These are phyloP conservation scores for Scelioninae gen. 1 DNA, from an alignment of 2,888 invertebrate species.

Conservation along the genomic window DNA sequence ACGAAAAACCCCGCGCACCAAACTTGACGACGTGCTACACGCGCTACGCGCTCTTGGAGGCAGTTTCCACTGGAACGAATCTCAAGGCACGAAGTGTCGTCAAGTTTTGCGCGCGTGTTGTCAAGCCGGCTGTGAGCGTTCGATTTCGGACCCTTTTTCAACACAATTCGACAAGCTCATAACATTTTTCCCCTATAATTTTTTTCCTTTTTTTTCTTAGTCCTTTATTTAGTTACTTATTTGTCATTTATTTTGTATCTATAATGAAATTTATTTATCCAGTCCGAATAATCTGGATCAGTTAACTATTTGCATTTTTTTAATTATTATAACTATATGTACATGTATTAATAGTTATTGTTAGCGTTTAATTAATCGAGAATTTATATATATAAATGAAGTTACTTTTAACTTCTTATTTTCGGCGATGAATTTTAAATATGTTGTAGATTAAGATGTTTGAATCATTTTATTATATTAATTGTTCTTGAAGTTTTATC, in stretches of 20 bases:
- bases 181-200: too few species aligned
- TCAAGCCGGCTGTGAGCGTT: slow-evolving; percentile 62
- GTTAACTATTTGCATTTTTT: slow-evolving; percentile 63
- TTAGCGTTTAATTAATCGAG: slow-evolving; percentile 50
- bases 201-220: slow-evolving; percentile 1
- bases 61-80: too few species aligned
- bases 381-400: slow-evolving; percentile 46
- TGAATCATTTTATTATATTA: slow-evolving; percentile 54
- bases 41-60: too few species aligned
- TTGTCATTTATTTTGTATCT: slow-evolving; percentile 59
- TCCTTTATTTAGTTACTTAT: slow-evolving; percentile 14
- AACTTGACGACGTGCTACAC: not conserved
- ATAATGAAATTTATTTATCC: slow-evolving; percentile 44
- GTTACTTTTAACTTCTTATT: slow-evolving; percentile 35
- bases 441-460: slow-evolving; percentile 58
- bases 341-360: slow-evolving; percentile 54
- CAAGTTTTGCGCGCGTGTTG: slow-evolving; percentile 23
- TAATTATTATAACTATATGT: slow-evolving; percentile 51
- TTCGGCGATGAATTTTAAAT: slow-evolving; percentile 34
- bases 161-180: too few species aligned
- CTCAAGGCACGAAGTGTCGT: not conserved
- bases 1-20: slow-evolving; percentile 6
- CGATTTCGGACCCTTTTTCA: slow-evolving; percentile 63
- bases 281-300: slow-evolving; percentile 46
- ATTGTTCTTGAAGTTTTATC: slow-evolving; percentile 63